Base-by-base conservation (phyloP, 1,140 invertebrate species). In the Calycopis cecrops region DNA sequence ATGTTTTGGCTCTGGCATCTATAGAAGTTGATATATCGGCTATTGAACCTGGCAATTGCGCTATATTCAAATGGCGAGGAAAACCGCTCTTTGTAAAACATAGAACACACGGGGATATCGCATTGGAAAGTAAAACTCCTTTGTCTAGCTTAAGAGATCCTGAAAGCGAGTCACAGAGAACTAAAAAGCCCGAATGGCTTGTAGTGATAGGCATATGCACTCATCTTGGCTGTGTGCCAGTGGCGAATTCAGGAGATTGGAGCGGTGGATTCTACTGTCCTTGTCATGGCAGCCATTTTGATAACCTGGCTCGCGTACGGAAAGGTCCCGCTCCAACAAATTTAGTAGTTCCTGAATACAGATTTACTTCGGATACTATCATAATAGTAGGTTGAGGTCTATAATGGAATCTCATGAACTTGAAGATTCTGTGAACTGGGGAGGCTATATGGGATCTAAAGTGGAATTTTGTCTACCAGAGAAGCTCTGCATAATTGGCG, bases 231-330 rank as follows among this genome's bases (percentile, higher is more conserved):
- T 96, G 95, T 87, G 91, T 96, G 17, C 94, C 94, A 40, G 92
- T 96, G 67, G 91, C 94, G 6, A 93, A 95, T 75, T 90, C 93
- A 49, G 94, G 96, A 42, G 95, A 90, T 71, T 90, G 87, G 69
- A 90, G 91, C 1, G 83, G 83, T 7, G 95, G 96, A 12, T 97
- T 95, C 71, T 97, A 95, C 75, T 98, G 96, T 75, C 96, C 96
- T 0, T 98, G 96, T 78, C 97, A 98, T 70, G 96, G 96, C 18
- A 97, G 96, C 56, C 96, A 98, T 80, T 98, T 95, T 73, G 96
- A 97, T 78, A 92, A 91, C 12, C 91, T 95, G 35, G 96, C 95
- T 2, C 88, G 96, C 60, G 92, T 95, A 62, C 90, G 95, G 10
- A 96, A 95, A 88, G 96, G 96, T 14, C 95, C 96, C 16, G 96